Evolutionary conservation across 2,113 vertebrate genomes (phyloP).

Genomic region (Phaethornis superciliosus): DNA sequence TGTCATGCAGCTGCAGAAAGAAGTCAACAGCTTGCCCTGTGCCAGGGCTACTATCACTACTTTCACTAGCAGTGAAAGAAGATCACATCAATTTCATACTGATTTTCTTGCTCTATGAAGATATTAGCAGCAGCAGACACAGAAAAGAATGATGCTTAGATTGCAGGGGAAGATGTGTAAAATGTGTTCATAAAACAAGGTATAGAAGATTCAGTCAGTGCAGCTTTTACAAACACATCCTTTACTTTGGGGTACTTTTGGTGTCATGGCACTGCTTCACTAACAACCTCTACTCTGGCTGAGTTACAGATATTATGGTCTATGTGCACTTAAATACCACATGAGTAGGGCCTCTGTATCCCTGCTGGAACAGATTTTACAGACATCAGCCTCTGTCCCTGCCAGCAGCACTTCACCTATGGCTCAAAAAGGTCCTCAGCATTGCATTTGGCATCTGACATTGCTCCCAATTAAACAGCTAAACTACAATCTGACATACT

Average conservation of each 20-base stretch:
- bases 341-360: neutral
- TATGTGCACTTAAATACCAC: neutral
- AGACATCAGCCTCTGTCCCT: neutral
- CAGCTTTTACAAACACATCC: neutral
- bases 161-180: neutral
- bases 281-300: neutral
- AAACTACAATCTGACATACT: neutral
- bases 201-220: neutral
- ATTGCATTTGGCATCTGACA: neutral
- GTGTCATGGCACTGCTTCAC: neutral
- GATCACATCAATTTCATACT: constrained; percentile 36
- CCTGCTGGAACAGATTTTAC: neutral
- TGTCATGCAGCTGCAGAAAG: constrained; percentile 59
- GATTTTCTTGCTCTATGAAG: constrained; percentile 26
- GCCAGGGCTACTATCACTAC: constrained; percentile 35
- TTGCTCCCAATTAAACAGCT: neutral
- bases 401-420: neutral
- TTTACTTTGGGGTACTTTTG: neutral
- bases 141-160: neutral
- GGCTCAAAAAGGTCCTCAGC: neutral
- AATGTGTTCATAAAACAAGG: neutral
- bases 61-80: constrained; percentile 39
- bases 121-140: neutral
- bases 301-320: neutral
- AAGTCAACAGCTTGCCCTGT: constrained; percentile 44